These are phyloP conservation scores for Alligator sinensis DNA, from an alignment of 2,113 vertebrate species.

Conservation along the genomic window DNA sequence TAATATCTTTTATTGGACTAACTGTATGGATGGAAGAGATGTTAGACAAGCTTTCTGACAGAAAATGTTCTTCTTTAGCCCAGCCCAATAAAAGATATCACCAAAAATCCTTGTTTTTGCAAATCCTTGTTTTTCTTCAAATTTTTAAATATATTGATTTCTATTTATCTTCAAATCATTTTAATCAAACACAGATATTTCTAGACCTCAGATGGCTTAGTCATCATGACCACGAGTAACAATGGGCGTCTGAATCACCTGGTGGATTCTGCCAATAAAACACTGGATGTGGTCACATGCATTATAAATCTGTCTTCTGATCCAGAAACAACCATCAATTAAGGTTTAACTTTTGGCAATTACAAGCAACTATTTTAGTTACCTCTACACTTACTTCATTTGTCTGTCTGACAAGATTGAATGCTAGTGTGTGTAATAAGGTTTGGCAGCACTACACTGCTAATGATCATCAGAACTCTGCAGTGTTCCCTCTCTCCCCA, in stretches of 20 bases:
- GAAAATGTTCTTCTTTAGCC: too few relatives aligned
- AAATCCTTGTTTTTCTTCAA: not conserved
- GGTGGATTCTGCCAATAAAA: conserved; percentile 20
- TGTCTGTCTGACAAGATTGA: conserved; percentile 36
- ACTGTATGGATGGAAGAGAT: too few relatives aligned
- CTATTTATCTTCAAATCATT: not conserved
- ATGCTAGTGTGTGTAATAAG: conserved; percentile 33
- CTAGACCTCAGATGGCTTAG: not conserved
- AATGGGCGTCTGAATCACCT: conserved; percentile 30
- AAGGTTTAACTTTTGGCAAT: conserved; percentile 54
- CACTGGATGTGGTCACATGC: conserved; percentile 9
- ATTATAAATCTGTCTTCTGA: conserved; percentile 34
- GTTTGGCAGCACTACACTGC: conserved; percentile 44
- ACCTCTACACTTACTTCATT: conserved; percentile 36
- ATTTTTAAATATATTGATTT: not conserved
- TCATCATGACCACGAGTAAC: not conserved
- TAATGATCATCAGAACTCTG: not conserved
- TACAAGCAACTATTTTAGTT: conserved; percentile 63
- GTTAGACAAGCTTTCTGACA: too few relatives aligned
- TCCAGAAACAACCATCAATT: conserved; percentile 38
- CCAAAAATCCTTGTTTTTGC: too few relatives aligned
- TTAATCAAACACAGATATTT: not conserved
- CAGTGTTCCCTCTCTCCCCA: not conserved
- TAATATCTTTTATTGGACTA: too few relatives aligned
- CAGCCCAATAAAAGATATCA: too few relatives aligned